Conservation (phyloP, 1,140 invertebrate genomes). For the Neodiprion virginianus region DNA sequence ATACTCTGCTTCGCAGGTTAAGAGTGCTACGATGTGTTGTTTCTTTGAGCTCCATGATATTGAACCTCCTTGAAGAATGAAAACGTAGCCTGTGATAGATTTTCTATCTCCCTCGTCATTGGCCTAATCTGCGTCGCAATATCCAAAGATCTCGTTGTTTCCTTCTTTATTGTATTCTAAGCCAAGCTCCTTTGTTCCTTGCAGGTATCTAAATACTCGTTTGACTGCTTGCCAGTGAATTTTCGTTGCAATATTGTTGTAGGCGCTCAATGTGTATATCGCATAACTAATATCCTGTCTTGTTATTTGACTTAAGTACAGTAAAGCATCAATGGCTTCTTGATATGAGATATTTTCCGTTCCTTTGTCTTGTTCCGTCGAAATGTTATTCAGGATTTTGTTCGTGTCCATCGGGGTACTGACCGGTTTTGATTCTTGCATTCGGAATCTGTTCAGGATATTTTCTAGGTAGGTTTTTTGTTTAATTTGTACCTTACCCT, state of each 20-base stretch:
- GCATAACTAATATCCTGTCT: slow-evolving; percentile 52
- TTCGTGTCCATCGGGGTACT: slow-evolving; percentile 33
- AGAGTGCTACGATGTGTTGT: slow-evolving; percentile 49
- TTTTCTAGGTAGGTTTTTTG: too few species aligned
- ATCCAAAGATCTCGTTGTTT: slow-evolving; percentile 21
- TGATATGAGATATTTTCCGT: slow-evolving; percentile 36
- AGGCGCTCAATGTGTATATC: slow-evolving; percentile 35
- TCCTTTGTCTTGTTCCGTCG: slow-evolving; percentile 21
- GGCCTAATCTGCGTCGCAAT: slow-evolving; percentile 40
- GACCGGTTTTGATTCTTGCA: slow-evolving; percentile 24
- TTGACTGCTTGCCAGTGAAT: slow-evolving; percentile 40
- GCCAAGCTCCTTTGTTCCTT: slow-evolving; percentile 25
- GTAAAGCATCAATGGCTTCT: slow-evolving; percentile 43
- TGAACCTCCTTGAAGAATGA: slow-evolving; percentile 23
- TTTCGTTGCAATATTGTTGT: slow-evolving; percentile 27
- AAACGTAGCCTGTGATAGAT: slow-evolving; percentile 39
- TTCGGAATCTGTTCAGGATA: not conserved
- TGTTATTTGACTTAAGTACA: slow-evolving; percentile 43
- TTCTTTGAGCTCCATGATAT: slow-evolving; percentile 43
- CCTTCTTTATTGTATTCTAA: slow-evolving; percentile 22
- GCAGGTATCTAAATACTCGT: slow-evolving; percentile 42
- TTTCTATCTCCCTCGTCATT: slow-evolving; percentile 33
- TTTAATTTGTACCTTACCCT: too few species aligned
- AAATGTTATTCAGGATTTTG: slow-evolving; percentile 18
- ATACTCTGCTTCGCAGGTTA: slow-evolving; percentile 42